Base-by-base conservation (phyloP, 1,140 invertebrate species). In the Bombus balteatus region DNA sequence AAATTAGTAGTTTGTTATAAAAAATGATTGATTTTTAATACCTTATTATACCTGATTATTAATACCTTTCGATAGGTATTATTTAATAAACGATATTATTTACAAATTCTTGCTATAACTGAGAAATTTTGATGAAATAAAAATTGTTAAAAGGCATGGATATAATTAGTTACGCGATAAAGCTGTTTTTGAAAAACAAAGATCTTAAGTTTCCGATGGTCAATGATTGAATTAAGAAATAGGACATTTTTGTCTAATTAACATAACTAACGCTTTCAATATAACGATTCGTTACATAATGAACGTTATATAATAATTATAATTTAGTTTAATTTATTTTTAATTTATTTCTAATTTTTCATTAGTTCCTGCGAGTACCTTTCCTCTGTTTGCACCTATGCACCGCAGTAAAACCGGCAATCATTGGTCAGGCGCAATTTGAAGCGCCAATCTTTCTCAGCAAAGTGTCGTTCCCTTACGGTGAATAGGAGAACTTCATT, bases 401-500 rank as follows among this genome's bases (percentile, higher is more conserved):
- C 74, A 13, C 0, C 22, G 18, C 9, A 34, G 65, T 59, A 83
- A 28, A 77, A 43, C 34, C 1, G n/a, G 81, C 6, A 41, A 43
- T 70, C 73, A 18, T 10, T 78, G 3, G 0, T 34, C 65, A 83
- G 81, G 81, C 65, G 81, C 43, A 0, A 10, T 10, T 12, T 8
- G 18, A 18, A 66, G 15, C 6, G 18, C 22, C 18, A 6, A 15
- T 41, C 43, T 41, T 3, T 3, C 25, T 8, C 57, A 18, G 34
- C 59, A 86, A 68, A 43, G 87, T 89, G 75, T 70, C 88, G 88
- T 59, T 82, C 85, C n/a, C 87, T 89, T 71, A 70, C 74, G 83
- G 88, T 3, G 25, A 59, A 15, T 39, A 3, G n/a, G 10, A 22
- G 78, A 89, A 89, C 87, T 74, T 85, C 39, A 10, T 86, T 43